Conservation (phyloP, 2,797 vertebrate genomes). For the Acanthornis magna region DNA sequence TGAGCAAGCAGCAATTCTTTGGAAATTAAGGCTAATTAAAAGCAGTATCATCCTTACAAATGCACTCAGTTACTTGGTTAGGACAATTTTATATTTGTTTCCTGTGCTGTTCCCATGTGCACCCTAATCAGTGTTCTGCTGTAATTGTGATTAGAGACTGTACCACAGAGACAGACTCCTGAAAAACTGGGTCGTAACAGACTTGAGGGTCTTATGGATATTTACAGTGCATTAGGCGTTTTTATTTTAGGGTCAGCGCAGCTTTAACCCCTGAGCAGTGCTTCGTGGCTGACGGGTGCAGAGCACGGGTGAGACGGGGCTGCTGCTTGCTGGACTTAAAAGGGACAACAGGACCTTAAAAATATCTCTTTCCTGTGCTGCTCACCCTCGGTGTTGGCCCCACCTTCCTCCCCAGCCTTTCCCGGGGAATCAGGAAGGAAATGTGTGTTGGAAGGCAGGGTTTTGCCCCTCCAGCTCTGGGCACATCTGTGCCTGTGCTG, state of each 20-base stretch:
- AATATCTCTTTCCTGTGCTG: not conserved
- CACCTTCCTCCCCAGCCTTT: not conserved
- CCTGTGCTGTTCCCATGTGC: not conserved
- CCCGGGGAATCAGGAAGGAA: not conserved
- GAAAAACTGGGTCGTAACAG: not conserved
- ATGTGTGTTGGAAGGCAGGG: not conserved
- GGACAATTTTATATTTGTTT: conserved; percentile 8
- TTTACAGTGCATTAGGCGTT: not conserved
- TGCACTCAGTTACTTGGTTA: not conserved
- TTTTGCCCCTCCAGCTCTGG: conserved; percentile 25
- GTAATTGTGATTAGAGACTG: not conserved
- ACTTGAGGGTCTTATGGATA: not conserved
- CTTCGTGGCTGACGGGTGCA: not conserved
- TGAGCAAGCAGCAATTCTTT: conserved; percentile 34
- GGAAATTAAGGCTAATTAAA: conserved; percentile 44
- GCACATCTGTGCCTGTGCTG: conserved; percentile 12
- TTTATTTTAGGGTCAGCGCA: not conserved
- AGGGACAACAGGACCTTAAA: not conserved
- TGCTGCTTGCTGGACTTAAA: not conserved
- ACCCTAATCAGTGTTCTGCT: not conserved
- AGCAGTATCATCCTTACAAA: conserved; percentile 14
- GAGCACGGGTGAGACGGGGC: not conserved
- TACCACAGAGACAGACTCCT: not conserved
- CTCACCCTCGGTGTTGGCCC: not conserved
- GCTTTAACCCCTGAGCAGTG: not conserved